Evolutionary conservation across 2,888 invertebrate genomes (phyloP), one percentile per base, ranked within the genome.

Genomic region (Netelia inedita): DNA sequence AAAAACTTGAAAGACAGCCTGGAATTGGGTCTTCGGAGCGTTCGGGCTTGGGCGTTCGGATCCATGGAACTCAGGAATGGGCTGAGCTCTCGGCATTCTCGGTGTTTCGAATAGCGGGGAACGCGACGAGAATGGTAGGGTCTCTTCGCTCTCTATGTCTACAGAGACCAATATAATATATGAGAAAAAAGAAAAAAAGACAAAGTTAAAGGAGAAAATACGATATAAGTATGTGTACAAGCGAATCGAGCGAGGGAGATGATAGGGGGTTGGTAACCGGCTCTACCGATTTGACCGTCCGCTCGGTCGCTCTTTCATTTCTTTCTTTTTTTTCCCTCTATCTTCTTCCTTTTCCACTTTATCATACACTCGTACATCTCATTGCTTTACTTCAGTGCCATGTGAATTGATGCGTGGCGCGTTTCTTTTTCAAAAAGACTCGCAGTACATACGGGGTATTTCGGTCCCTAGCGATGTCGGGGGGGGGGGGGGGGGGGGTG

Each of bases 21-120:
- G 85, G 89, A 91, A 89, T 90, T 89, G 88, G 89, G 90, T 91
- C 91, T 87, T 85, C 68, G 80, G 78, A 69, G 71, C 73, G 76
- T 57, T 69, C 55, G 28, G 43, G 61, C 82, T 86, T 71, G 78
- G 81, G 82, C 23, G 61, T 84, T 78, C 79, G 71, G 75, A 71
- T 82, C 81, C 71, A 63, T 81, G 81, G 71, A 83, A 81, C 79
- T 68, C 55, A 73, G 65, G 79, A 83, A 82, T 71, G 74, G 80
- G 46, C 50, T 79, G 83, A 69, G 69, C 53, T 65, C 82, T 83
- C 83, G 69, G 81, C 57, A 55, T 55, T 16, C n/a, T 55, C n/a
- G 55, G 59, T 69, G 75, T 71, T 83, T 86, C 76, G 72, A 55
- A 79, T 79, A 66, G 72, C 84, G 74, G 66, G 80, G 79, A 78